Conservation (phyloP, 1,140 invertebrate species). For the Nephila pilipes region DNA sequence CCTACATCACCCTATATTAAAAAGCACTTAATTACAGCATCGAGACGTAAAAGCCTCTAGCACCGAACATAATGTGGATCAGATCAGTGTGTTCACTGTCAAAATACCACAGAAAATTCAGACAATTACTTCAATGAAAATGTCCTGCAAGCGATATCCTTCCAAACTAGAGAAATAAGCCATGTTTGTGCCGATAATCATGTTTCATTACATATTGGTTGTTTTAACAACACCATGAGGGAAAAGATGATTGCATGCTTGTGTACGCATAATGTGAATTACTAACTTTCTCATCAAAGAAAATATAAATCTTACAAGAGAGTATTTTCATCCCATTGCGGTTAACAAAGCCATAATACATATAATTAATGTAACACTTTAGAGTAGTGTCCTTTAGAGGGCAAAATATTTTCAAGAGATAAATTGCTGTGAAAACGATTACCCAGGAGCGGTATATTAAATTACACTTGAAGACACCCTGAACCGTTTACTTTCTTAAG, state of each 20-base stretch:
- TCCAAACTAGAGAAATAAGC: background rate
- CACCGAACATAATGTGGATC: background rate
- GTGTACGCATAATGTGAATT: background rate
- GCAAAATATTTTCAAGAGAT: conserved; percentile 23
- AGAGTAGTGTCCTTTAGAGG: background rate
- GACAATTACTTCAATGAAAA: background rate
- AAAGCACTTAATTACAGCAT: background rate
- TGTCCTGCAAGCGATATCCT: background rate
- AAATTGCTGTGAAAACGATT: conserved; percentile 35
- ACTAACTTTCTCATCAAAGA: background rate
- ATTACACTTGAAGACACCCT: conserved; percentile 35
- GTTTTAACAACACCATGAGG: conserved; percentile 26
- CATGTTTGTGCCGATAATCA: background rate
- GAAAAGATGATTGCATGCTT: background rate
- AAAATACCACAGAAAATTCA: background rate
- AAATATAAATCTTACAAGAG: background rate
- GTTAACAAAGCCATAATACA: conserved; percentile 30
- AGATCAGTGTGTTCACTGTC: background rate
- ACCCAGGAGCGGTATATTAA: conserved; percentile 27
- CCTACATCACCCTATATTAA: background rate
- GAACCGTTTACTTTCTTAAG: conserved; percentile 57
- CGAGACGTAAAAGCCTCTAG: background rate
- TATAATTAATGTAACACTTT: conserved; percentile 31
- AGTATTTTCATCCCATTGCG: background rate
- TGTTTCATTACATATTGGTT: background rate